Evolutionary conservation across 2,888 invertebrate species (phyloP), one percentile per base, ranked within the genome.

Genomic region (Amorpha juglandis): DNA sequence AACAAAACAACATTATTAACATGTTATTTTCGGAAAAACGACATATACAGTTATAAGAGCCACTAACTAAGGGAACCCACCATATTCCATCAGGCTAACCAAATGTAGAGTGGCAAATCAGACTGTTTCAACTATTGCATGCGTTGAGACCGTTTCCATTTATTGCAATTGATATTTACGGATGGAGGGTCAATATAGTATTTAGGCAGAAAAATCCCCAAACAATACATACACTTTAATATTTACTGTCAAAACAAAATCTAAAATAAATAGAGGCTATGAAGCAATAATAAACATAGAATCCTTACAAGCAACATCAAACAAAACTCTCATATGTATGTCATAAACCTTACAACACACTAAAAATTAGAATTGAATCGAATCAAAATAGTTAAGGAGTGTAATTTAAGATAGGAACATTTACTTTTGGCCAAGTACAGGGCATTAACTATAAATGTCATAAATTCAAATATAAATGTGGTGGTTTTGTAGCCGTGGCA

Each of bases 1-100:
- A 86, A 82, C 58, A 77, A 72, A 64, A 67, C 9, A 63, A 63
- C 53, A 63, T 53, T 64, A 33, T 50, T n/a, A 50, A 51, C 16
- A 9, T n/a, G 52, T 19, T 0, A 14, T 19, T 16, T 3, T 50
- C 16, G 16, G 33, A 48, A 33, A 6, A 48, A 0, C 19, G 9
- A 11, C 50, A 6, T 50, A 11, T 14, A n/a, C n/a, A n/a, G 4
- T 27, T 3, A 27, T 4, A 27, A 27, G 27, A 27, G 4, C 27
- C 27, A 1, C 4, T 3, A 27, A 27, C 27, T 27, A 27, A 27
- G 4, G 27, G 1, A 27, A 1, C 27, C 27, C 27, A 27, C 27
- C 38, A 7, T 38, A 9, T 6, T 16, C 48, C 48, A 50, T 19
- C 19, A 50, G 19, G 19, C 11, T 48, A 48, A 48, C 14, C n/a